Base-by-base conservation (phyloP, 1,140 invertebrate genomes). In the Aphaenogaster rudis region DNA sequence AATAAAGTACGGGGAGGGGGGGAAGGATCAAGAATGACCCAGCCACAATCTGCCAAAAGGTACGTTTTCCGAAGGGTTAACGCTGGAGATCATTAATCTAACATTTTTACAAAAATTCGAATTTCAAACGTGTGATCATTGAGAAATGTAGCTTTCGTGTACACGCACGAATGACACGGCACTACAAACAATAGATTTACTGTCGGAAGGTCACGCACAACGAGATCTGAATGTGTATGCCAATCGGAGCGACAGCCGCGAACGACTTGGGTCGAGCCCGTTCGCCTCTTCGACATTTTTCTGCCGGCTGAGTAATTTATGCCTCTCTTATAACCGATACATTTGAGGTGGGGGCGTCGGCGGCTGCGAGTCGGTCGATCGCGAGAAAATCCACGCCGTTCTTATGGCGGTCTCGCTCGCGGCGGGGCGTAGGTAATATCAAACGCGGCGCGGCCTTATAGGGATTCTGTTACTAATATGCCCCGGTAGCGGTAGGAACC, bases 401-500 rank as follows among this genome's bases (percentile, higher is more conserved):
- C 54, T 72, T 50, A 54, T 45, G 42, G 50, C 71, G 54, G 88
- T 84, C 85, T 77, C 63, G 66, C 72, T 87, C 87, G 90, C 91
- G 92, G 91, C 89, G 78, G 9, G 92, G 93, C 17, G 7, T 92
- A 93, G 94, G 95, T 95, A 95, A 95, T 95, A 95, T 95, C 95
- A 95, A 95, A 95, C 94, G 94, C 92, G 94, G 94, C 89, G 88
- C 89, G 88, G 91, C 88, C 89, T 95, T 94, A 93, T 95, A 95
- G 87, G 95, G 95, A 93, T 94, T 95, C 95, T 95, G 95, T 95
- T 95, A 94, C 93, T 95, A 95, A 95, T 95, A 95, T 94, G 91
- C 90, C 90, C 90, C 90, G 90, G 91, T 87, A 92, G 90, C 89
- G 72, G 88, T 86, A 93, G 88, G 94, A 94, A 94, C 94, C 94